Base-by-base conservation (phyloP, 1,140 invertebrate genomes). In the Chlorops oryzae region DNA sequence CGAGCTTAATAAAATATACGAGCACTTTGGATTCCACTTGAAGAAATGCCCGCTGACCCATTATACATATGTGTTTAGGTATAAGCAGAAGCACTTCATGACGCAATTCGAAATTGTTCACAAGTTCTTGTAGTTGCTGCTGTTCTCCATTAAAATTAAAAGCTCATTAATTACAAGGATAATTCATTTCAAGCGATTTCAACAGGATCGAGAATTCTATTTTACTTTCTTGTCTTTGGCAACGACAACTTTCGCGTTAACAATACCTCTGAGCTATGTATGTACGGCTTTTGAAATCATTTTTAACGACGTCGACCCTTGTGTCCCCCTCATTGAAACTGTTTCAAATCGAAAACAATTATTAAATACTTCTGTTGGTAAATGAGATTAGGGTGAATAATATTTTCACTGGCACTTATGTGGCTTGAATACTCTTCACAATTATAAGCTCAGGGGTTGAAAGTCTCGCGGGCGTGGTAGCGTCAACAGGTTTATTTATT, bases 151-250 rank as follows among this genome's bases (percentile, higher is more conserved):
- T 66, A 66, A 66, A 66, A 66, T 66, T 66, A 66, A 66, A 66
- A 66, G 61, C 58, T 66, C 64, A 66, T 66, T 65, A 66, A 63
- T 66, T 66, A 66, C 51, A 45, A 54, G 57, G 64, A 66, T 66
- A 63, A 68, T 68, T 68, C 59, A 68, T 68, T 68, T 63, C 65
- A 65, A 65, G 65, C 65, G 65, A 60, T 62, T 65, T 64, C 62
- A 64, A 64, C 62, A 64, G 59, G 62, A 27, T 57, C 34, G 21
- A n/a, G n/a, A n/a, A n/a, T n/a, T n/a, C 46, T 35, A n/a, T 17
- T n/a, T 25, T 9, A n/a, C 28, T 32, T n/a, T 9, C 28, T 9
- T 32, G 9, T n/a, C 28, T 9, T 9, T n/a, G 9, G 28, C 9
- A n/a, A 32, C 28, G 37, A 38, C 34, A 25, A 46, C 50, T 18